Evolutionary conservation across 1,140 invertebrate genomes (phyloP), one percentile per base, ranked within the genome.

Genomic region (Periplaneta americana): DNA sequence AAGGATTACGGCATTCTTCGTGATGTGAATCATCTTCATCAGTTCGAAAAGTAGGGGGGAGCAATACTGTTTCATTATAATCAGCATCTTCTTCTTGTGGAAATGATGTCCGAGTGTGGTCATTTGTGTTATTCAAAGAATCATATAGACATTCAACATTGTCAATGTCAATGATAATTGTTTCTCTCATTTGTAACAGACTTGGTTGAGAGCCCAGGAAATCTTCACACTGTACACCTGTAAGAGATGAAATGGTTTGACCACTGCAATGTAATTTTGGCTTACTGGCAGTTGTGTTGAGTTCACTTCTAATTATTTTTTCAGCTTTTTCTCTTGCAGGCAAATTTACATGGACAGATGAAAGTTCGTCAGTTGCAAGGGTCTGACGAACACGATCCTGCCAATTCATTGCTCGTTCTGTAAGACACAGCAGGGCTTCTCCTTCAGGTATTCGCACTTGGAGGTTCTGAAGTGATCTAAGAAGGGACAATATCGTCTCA

Each of bases 401-500:
- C 95, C 94, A 96, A 84, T 94, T 94, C 94, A 95, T 95, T 31
- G 76, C 76, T 34, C 97, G 90, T 89, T 98, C 96, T 22, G 94
- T 95, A 36, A 98, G 90, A 89, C 96, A 98, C 85, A 98, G 96
- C 78, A 98, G 88, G 0, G 97, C 96, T 87, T 98, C 97, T 75
- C 97, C 97, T 89, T 99, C 97, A 0, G 96, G 95, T 83, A 96
- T 87, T n/a, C 94, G 91, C 37, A 98, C 94, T 5, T 95, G 94
- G 80, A 98, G 90, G 87, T 96, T 96, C 86, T 98, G 96, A 35
- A 98, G 91, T 84, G 94, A 93, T n/a, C 97, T 94, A 82, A 98
- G 89, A 75, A 98, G 88, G 0, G 93, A 91, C 28, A 98, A 88
- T 85, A 98, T 97, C 1, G 93, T 94, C 86, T 98, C 96, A 17